A percentile compares a stretch with the other conserved stretches of the same genome.
Evolutionary conservation across 2,113 vertebrate species (phyloP).

Genomic region (Festucalex cinctus): DNA sequence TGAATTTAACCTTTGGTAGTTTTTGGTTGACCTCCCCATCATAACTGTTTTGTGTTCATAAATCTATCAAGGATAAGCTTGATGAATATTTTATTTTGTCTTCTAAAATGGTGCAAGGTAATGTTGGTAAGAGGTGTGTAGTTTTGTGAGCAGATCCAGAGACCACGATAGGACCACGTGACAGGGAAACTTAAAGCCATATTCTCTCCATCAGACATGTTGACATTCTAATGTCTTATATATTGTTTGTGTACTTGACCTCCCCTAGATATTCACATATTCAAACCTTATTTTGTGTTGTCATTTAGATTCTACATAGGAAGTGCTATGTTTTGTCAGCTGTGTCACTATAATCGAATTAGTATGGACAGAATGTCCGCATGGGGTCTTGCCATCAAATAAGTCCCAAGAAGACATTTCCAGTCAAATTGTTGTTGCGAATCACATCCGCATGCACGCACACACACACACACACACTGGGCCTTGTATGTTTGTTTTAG

Average conservation of each 20-base stretch:
- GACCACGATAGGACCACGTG: constrained; percentile 37
- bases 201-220: constrained; percentile 44
- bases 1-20: constrained; percentile 18
- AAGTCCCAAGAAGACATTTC: background rate
- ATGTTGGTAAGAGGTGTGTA: too few relatives aligned
- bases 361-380: background rate
- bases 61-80: too few relatives aligned
- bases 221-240: constrained; percentile 32
- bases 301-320: background rate
- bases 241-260: background rate
- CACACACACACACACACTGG: background rate
- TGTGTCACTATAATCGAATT: constrained; percentile 12
- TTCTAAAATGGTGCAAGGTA: too few relatives aligned
- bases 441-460: background rate
- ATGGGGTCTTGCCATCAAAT: background rate
- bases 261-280: background rate
- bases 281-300: background rate
- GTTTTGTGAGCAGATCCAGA: background rate
- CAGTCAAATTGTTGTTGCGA: background rate
- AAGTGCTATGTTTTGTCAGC: constrained; percentile 41
- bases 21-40: too few relatives aligned
- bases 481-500: constrained; percentile 7
- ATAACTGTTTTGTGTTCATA: background rate
- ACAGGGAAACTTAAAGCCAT: constrained; percentile 72
- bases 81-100: too few relatives aligned